Evolutionary conservation across 2,888 invertebrate genomes (phyloP), one percentile per base, ranked within the genome.

Genomic region (Andrena hattorfiana): DNA sequence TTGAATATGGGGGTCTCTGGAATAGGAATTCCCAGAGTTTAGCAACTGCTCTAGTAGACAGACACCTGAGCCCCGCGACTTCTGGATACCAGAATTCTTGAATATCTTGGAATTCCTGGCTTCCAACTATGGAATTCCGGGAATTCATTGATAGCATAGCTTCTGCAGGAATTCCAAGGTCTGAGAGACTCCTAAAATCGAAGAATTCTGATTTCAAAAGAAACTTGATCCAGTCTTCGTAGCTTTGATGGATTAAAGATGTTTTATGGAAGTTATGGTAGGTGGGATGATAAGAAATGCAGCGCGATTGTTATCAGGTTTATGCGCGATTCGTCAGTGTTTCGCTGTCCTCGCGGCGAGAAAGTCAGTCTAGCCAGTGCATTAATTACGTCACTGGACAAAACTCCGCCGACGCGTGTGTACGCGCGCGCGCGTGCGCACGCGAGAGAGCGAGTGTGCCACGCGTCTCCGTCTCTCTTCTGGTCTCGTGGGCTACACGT

Each of bases 301-400:
- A 49, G 16, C 64, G 23, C 48, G 28, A 66, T 48, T 28, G 64
- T 66, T 66, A 66, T 48, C 35, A 59, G 64, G 68, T 42, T 54
- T 77, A 48, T 28, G 48, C 42, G 62, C 48, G 42, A 69, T 59
- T 59, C 70, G 76, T 63, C 71, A 51, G 66, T 67, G 23, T 68
- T 63, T 48, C 79, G 28, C 78, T 64, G 69, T 48, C 69, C 77
- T 78, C 83, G 78, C 54, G 28, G 5, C 74, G 77, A 81, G 85
- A 85, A 84, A 84, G 84, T 81, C 66, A 60, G 77, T 63, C 81
- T 69, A 82, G 80, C 42, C 80, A 67, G 82, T 81, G 83, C 83
- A 75, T 81, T 85, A 83, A 85, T 85, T 86, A 81, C 85, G 80
- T 85, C 85, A 86, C 72, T 73, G 77, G 77, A 83, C 83, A 79